Base-by-base conservation (phyloP, 1,140 invertebrate species). In the Euura lappo region DNA sequence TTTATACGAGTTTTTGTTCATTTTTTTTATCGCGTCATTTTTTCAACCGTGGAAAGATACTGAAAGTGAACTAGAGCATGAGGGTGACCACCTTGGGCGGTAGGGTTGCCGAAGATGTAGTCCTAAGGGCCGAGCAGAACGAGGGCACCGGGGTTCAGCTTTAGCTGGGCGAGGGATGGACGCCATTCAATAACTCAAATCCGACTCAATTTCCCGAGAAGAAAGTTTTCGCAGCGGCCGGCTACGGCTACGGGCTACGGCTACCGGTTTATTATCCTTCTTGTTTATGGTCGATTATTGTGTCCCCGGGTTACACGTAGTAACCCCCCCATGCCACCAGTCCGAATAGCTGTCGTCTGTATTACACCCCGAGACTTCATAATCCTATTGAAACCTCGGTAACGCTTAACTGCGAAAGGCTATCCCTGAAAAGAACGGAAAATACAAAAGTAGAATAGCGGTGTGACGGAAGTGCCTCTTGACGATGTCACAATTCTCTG, bases 151-250 rank as follows among this genome's bases (percentile, higher is more conserved):
- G 66, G 44, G 44, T 44, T 10, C 44, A 42, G 66, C 11, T 42
- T 44, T 7, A 13, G 13, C 8, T 75, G 74, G 75, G 72, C 68
- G 74, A 80, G 78, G 79, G 82, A 81, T 74, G 77, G 68, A 71
- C 75, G 79, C 72, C 76, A 72, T 79, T 73, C 79, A 71, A 82
- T 86, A 85, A 85, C 78, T 86, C 81, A 85, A 84, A 85, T 84
- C 79, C 76, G 74, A 80, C 78, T 85, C 82, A 83, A 84, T 85
- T 85, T 83, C 75, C 77, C 78, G 76, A 74, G 13, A 84, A 81
- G 76, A 82, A 85, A 77, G 78, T 83, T 82, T 77, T 70, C 72
- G 28, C 74, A 75, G 70, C 70, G 46, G 44, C 68, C 69, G 44
- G 71, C 28, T 28, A 28, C 28, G 13, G 28, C 28, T 28, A 28